Base-by-base conservation (phyloP, 2,888 invertebrate genomes). In the Lysandra bellargus region DNA sequence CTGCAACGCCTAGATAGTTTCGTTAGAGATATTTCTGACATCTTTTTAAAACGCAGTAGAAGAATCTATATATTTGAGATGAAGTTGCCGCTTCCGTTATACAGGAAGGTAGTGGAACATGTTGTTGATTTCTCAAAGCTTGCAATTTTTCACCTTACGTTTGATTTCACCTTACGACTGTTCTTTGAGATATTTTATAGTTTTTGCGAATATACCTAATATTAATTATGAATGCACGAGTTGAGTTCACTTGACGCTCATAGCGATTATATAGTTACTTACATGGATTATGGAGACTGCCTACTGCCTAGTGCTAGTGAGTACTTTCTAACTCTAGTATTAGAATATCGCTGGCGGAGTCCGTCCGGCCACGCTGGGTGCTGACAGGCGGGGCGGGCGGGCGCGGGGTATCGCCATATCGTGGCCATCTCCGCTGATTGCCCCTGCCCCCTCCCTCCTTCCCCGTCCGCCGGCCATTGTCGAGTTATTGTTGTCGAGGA, bases 401-500 rank as follows among this genome's bases (percentile, higher is more conserved):
- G 49, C 9, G 9, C 7, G 44, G 44, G 44, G 40, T 2, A 1
- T 30, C 30, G 30, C 14, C 4, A 6, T 33, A 76, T 53, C 57
- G 57, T 17, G 53, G 33, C 57, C 76, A 76, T 76, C 76, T 76
- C 53, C 76, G 37, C 53, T 53, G 76, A 30, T 49, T 53, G 57
- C 33, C 12, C 33, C 69, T 9, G 33, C 14, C 69, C 14, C 17
- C 1, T 23, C 53, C 53, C 33, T 33, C 64, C 33, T 4, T 6
- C 69, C 14, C 69, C 33, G 4, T 76, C 53, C 33, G 76, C 33
- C 33, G 14, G 12, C 30, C 57, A 53, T 75, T 75, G 53, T 53
- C 53, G 30, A 76, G 53, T 76, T 76, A 76, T 76, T 76, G 76
- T 76, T 76, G 53, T 76, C 53, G 33, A 30, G 53, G 3, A 76